Conservation (phyloP, 2,888 invertebrate species). For the Cosmia pyralina region DNA sequence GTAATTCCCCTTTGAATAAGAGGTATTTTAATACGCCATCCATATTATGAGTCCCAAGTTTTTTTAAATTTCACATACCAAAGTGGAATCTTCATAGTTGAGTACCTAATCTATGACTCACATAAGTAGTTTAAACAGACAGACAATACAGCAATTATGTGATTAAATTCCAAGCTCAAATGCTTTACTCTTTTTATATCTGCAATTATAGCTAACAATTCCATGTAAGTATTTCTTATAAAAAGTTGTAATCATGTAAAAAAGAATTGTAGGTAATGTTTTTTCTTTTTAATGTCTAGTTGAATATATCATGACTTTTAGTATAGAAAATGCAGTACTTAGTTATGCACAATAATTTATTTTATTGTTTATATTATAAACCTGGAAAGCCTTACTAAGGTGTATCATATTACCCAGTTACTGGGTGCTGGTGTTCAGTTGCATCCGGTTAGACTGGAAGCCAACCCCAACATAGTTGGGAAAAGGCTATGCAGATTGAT, state of each 20-base stretch:
- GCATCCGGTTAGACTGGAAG: no score
- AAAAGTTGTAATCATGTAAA: constrained; percentile 40
- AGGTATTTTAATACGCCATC: background rate
- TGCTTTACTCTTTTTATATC: constrained; percentile 61
- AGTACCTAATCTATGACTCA: constrained; percentile 62
- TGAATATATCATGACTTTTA: background rate
- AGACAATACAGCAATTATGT: constrained; percentile 68
- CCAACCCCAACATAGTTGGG: no score
- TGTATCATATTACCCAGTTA: no score
- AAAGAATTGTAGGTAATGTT: constrained; percentile 13
- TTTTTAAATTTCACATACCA: constrained; percentile 2
- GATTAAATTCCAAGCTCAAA: constrained; percentile 64
- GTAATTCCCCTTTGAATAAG: background rate
- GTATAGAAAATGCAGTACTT: background rate
- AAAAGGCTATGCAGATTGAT: no score
- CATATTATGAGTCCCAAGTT: background rate
- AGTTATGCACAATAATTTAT: background rate
- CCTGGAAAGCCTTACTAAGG: background rate
- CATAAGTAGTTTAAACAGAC: constrained; percentile 60
- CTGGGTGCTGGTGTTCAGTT: no score
- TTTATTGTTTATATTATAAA: background rate
- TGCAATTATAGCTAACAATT: constrained; percentile 53
- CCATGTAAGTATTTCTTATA: constrained; percentile 43
- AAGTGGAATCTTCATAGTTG: constrained; percentile 35
- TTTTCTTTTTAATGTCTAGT: constrained; percentile 7